These are phyloP conservation scores for Ophonus ardosiacus DNA, from an alignment of 2,888 invertebrate species.

Conservation along the genomic window DNA sequence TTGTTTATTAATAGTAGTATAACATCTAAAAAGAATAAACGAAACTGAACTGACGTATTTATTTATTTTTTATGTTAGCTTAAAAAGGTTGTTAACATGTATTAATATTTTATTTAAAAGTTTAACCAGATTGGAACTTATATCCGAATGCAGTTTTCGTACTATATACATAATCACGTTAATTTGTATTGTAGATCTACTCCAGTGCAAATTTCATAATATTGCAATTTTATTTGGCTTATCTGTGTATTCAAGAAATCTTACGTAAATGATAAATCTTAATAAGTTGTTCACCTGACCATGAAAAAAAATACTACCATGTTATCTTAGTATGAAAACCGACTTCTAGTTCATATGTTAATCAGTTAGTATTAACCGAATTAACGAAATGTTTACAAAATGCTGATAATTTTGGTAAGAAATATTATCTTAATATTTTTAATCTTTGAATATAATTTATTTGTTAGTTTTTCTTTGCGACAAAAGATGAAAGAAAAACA, in stretches of 20 bases:
- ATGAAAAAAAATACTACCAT: slow-evolving; percentile 11
- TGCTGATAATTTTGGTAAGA: neutral
- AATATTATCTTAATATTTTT: neutral
- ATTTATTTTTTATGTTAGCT: no score
- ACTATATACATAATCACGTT: neutral
- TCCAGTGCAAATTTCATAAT: neutral
- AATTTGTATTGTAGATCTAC: neutral
- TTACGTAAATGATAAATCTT: slow-evolving; percentile 19
- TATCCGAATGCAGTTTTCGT: no score
- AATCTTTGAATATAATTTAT: no score
- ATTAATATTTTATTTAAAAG: no score
- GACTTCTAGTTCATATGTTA: neutral
- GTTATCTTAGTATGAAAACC: neutral
- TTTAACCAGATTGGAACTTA: no score
- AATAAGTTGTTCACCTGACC: slow-evolving; percentile 27
- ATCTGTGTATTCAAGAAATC: slow-evolving; percentile 18
- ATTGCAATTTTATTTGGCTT: neutral
- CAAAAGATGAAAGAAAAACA: neutral
- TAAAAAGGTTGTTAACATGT: no score
- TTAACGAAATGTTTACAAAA: neutral
- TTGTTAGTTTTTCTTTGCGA: neutral
- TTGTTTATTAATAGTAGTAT: no score
- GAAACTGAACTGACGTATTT: no score
- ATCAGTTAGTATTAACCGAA: neutral
- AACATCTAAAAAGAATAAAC: no score